Evolutionary conservation across 2,888 invertebrate genomes (phyloP), one percentile per base, ranked within the genome.

Genomic region (Myathropa florea): DNA sequence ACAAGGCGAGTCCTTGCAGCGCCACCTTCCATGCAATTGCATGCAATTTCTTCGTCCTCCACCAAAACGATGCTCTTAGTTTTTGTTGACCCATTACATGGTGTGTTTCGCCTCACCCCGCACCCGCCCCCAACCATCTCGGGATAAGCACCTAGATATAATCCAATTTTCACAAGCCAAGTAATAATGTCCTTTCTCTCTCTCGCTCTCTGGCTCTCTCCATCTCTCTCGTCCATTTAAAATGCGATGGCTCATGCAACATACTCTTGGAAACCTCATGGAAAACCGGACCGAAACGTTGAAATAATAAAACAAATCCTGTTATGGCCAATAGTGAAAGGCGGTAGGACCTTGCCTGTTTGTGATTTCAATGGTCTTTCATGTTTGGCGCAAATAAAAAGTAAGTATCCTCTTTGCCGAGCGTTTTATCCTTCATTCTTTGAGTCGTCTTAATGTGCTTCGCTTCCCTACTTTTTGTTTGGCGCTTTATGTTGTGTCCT

Each of bases 281-380:
- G 21, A 30, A 26, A 64, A 70, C 53, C 60, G 36, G 39, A 70
- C 59, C 64, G 61, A 59, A 83, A 39, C 73, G 72, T 73, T 77
- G 79, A 75, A 77, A 80, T 72, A 59, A 85, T 78, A 82, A 83
- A 86, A 85, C 82, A 82, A 83, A 86, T 83, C 75, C 70, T 79
- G 39, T 71, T 83, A 83, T 86, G 86, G 78, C 60, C 65, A 83
- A 60, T 83, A 93, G 93, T 91, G 61, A 91, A 90, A 78, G 90
- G 89, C 78, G 92, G 92, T 30, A 90, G 91, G 23, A 89, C 89
- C 24, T 85, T 92, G 84, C 92, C 91, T 21, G 92, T 94, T 77
- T 96, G 96, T 89, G 94, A 95, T 88, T 94, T 95, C 0, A 89
- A 92, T 73, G 96, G 95, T 10, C 91, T 96, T 84, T 94, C 94